phyloP scores from a whole-genome alignment of 2,113 vertebrate genomes.

The Oostethus manadensis region DNA sequence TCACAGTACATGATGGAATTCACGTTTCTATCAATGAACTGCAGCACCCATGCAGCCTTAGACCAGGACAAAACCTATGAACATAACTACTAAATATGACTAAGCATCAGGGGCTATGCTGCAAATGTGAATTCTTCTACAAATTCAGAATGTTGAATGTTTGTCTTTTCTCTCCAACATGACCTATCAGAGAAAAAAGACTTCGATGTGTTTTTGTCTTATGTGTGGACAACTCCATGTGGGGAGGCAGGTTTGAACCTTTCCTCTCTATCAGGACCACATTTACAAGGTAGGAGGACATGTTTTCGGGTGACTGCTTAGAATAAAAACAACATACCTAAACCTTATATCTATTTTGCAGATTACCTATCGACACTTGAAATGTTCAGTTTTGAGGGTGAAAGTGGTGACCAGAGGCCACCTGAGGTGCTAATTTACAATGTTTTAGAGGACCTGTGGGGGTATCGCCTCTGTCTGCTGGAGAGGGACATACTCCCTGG shows the following conservation, averaged over 20 bases:
- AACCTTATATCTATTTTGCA: background rate
- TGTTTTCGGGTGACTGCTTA: background rate
- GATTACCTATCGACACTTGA: conserved; percentile 2
- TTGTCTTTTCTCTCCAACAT: background rate
- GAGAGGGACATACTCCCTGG: conserved; percentile 86
- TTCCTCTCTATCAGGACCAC: background rate
- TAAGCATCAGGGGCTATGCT: no score
- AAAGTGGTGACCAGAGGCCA: background rate
- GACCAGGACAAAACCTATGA: no score
- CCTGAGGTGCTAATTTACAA: conserved; percentile 60
- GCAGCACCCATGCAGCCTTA: no score
- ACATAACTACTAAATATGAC: no score
- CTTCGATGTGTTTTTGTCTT: conserved; percentile 85
- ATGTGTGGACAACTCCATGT: conserved; percentile 56
- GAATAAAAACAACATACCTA: background rate
- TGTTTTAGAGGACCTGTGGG: conserved; percentile 78
- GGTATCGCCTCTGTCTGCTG: conserved; percentile 80
- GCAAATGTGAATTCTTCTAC: no score
- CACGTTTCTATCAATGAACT: no score
- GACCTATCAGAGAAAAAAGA: conserved; percentile 73
- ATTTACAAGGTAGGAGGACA: conserved; percentile 24
- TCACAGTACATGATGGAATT: no score
- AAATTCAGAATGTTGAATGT: no score
- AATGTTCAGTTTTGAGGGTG: background rate
- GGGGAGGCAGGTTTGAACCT: conserved; percentile 8